These are phyloP conservation scores for Drosophila parabipectinata DNA, from an alignment of 1,140 invertebrate species.

Conservation along the genomic window DNA sequence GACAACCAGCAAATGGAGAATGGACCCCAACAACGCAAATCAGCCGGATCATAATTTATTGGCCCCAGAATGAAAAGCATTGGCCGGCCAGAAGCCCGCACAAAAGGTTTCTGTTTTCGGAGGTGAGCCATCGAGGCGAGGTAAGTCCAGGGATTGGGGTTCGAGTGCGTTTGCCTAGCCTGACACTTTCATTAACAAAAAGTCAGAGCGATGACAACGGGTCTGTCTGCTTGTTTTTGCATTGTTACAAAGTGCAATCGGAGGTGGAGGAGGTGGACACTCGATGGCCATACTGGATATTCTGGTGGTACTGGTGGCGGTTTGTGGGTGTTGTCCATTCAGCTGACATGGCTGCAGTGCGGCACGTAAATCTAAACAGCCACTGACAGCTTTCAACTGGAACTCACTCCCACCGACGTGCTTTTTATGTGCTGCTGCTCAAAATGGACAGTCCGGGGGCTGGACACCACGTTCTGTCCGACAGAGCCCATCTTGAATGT, in stretches of 20 bases:
- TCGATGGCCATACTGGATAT: not conserved
- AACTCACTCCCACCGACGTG: slow-evolving; percentile 26
- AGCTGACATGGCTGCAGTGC: slow-evolving; percentile 74
- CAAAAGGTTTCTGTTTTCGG: slow-evolving; percentile 20
- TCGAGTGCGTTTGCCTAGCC: slow-evolving; percentile 69
- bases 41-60: slow-evolving; percentile 80
- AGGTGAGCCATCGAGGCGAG: slow-evolving; percentile 15
- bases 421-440: slow-evolving; percentile 63
- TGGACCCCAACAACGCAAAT: slow-evolving; percentile 50
- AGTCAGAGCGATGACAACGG: slow-evolving; percentile 76
- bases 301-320: slow-evolving; percentile 37
- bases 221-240: slow-evolving; percentile 61
- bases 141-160: slow-evolving; percentile 1
- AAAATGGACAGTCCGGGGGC: slow-evolving; percentile 42
- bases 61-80: slow-evolving; percentile 57
- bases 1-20: slow-evolving; percentile 20
- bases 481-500: slow-evolving; percentile 63
- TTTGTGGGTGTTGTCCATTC: slow-evolving; percentile 59
- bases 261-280: not conserved
- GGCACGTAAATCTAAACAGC: slow-evolving; percentile 81
- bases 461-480: slow-evolving; percentile 2
- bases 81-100: slow-evolving; percentile 15
- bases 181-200: slow-evolving; percentile 82
- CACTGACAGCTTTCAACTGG: slow-evolving; percentile 75
- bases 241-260: slow-evolving; percentile 75